Base-by-base conservation (phyloP, 1,140 invertebrate species). In the Campoletis sonorensis region DNA sequence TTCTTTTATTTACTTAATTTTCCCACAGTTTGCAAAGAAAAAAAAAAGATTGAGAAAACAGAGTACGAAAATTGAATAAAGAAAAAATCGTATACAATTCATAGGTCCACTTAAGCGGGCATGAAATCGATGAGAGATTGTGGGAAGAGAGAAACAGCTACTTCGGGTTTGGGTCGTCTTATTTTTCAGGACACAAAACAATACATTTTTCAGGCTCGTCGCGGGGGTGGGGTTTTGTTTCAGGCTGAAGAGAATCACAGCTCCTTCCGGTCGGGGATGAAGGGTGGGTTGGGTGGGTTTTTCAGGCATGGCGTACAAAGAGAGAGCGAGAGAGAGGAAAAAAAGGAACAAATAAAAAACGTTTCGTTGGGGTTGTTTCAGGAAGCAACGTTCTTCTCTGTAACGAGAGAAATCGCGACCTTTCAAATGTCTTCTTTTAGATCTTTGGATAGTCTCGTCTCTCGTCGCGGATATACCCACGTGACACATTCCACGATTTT, bases 51-150 rank as follows among this genome's bases (percentile, higher is more conserved):
- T 51, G 49, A 82, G 72, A 51, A 77, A 18, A 30, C 30, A 72
- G 16, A 70, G 70, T 27, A 15, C 26, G 27, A 79, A 27, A 51
- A 18, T n/a, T 45, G 68, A 49, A 64, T 61, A 15, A 37, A 70
- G 80, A 37, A 77, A 13, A 79, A 82, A 79, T 54, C 54, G 49
- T 30, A 16, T 26, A 1, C 10, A 67, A 26, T 40, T 45, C 67
- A 33, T 30, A 79, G 75, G 76, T 83, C 72, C 75, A 78, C 75
- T 78, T 64, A 79, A 78, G 82, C 73, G 75, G 76, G 58, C 70
- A 77, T 51, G 73, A 82, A 45, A 45, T 45, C 61, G 73, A 49
- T 77, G 73, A 77, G 73, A 64, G 54, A 77, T 15, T 77, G 45
- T 72, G 40, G 71, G 80, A 30, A 67, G 81, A 70, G 68, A 79